A percentile compares a stretch with the other conserved stretches of the same genome.
These are phyloP conservation scores for Tachystola acroxantha DNA, from an alignment of 2,888 invertebrate genomes.

Conservation along the genomic window DNA sequence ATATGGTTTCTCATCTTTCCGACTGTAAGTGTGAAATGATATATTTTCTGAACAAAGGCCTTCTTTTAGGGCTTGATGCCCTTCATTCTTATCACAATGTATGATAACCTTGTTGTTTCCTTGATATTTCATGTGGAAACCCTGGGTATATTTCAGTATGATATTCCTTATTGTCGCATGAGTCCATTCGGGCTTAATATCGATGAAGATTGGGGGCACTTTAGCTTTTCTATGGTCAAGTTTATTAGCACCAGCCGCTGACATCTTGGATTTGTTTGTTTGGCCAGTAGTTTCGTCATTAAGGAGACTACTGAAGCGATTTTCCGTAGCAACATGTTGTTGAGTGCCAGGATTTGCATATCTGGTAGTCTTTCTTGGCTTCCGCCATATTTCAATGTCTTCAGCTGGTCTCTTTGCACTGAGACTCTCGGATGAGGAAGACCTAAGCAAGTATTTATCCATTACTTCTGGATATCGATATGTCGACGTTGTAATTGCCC, in stretches of 20 bases:
- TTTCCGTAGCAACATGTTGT: background rate
- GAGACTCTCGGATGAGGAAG: background rate
- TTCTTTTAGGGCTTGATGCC: background rate
- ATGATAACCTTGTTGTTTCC: background rate
- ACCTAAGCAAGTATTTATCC: background rate
- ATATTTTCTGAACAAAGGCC: background rate
- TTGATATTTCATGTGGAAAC: too few species aligned
- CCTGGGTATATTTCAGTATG: background rate
- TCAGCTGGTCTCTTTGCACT: background rate
- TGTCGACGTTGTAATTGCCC: background rate
- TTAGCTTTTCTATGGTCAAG: background rate
- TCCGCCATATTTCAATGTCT: background rate
- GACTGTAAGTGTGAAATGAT: background rate
- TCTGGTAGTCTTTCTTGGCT: background rate
- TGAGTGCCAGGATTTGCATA: background rate
- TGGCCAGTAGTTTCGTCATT: background rate
- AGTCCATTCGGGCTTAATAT: background rate
- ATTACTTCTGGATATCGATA: background rate
- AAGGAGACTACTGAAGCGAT: background rate
- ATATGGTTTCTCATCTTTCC: slow-evolving; percentile 1
- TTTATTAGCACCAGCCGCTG: background rate
- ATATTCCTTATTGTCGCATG: background rate
- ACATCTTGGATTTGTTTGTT: background rate
- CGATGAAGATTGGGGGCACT: slow-evolving; percentile 1
- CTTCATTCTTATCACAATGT: background rate